Percentiles rank a stretch among this genome's conserved stretches.
phyloP scores from a whole-genome alignment of 1,140 invertebrate species.

The Phortica variegata region DNA sequence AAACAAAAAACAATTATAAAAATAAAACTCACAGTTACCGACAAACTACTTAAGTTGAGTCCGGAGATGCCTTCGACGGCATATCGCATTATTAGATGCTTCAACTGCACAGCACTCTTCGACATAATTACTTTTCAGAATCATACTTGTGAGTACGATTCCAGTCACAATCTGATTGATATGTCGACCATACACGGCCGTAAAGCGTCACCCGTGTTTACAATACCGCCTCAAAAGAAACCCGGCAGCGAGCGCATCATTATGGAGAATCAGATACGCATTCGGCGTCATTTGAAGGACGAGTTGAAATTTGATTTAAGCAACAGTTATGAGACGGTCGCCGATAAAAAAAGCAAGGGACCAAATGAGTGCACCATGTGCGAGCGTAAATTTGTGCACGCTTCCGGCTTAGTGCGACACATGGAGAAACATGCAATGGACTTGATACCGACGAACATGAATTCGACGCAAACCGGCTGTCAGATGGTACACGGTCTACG shows the following conservation, averaged over 20 bases:
- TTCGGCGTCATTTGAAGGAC: constrained; percentile 44
- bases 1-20: background rate
- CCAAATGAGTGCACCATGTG: constrained; percentile 49
- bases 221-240: constrained; percentile 4
- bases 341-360: constrained; percentile 28
- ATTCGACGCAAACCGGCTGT: background rate
- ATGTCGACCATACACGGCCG: background rate
- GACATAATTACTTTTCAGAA: constrained; percentile 20
- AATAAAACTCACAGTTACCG: background rate
- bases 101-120: constrained; percentile 29
- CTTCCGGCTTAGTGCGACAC: constrained; percentile 47
- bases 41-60: background rate
- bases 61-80: background rate
- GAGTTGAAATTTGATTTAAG: constrained; percentile 45
- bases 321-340: constrained; percentile 8
- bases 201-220: background rate
- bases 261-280: constrained; percentile 41
- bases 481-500: constrained; percentile 19
- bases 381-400: constrained; percentile 52
- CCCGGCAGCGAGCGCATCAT: constrained; percentile 26
- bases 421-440: constrained; percentile 54
- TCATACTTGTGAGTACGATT: constrained; percentile 30
- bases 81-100: constrained; percentile 25
- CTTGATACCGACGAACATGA: constrained; percentile 26
- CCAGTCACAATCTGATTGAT: constrained; percentile 10